These are phyloP conservation scores for Mesaphorura yosii DNA, from an alignment of 1,140 invertebrate genomes.

Conservation along the genomic window DNA sequence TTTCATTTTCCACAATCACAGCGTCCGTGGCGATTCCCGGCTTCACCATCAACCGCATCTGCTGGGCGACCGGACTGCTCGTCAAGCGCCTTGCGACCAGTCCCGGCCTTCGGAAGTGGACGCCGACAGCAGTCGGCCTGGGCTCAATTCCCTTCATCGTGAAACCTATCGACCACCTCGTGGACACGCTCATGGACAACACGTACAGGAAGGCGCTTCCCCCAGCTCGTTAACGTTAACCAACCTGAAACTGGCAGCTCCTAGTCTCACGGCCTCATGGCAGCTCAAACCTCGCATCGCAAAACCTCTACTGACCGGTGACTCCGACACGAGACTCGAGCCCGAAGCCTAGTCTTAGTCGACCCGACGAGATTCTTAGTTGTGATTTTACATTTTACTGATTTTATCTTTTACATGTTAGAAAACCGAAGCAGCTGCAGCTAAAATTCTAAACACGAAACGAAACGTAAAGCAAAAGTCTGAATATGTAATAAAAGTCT, in stretches of 20 bases:
- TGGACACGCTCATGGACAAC: constrained; percentile 66
- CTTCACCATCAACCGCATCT: constrained; percentile 79
- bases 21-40: constrained; percentile 78
- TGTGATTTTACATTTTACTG: too few relatives aligned
- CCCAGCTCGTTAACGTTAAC: not conserved
- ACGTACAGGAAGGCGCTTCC: constrained; percentile 41
- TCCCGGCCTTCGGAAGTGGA: constrained; percentile 45
- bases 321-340: too few relatives aligned
- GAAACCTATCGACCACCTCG: constrained; percentile 71
- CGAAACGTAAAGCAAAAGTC: too few relatives aligned
- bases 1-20: constrained; percentile 4
- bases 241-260: not conserved
- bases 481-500: too few relatives aligned
- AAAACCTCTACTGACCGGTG: too few relatives aligned
- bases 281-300: too few relatives aligned
- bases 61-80: constrained; percentile 46
- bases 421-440: too few relatives aligned
- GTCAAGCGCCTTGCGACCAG: constrained; percentile 44
- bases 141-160: constrained; percentile 82
- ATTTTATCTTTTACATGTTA: too few relatives aligned
- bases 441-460: too few relatives aligned
- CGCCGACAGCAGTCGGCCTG: constrained; percentile 68
- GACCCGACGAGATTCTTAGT: too few relatives aligned
- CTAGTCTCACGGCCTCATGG: too few relatives aligned
- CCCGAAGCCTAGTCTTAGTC: too few relatives aligned